Percentiles rank a stretch among this genome's conserved stretches.
These are phyloP conservation scores for Castor canadensis DNA, from an alignment of 2,113 vertebrate species.

Conservation along the genomic window DNA sequence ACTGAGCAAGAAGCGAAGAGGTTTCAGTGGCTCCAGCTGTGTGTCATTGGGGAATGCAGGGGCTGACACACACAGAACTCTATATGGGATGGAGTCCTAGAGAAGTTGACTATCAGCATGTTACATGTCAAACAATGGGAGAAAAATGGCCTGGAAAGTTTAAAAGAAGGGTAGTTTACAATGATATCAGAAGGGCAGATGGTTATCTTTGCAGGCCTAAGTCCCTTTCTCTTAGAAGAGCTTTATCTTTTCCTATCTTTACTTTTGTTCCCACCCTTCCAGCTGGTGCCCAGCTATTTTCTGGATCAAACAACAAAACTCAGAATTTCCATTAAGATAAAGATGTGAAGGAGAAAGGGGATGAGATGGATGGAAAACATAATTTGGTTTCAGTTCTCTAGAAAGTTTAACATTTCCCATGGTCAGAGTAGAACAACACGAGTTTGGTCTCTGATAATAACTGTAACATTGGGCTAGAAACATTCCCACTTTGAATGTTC, in stretches of 20 bases:
- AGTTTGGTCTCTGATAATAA: not conserved
- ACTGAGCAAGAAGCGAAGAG: not conserved
- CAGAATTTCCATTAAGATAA: conserved; percentile 25
- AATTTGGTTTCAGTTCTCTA: not conserved
- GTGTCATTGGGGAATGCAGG: not conserved
- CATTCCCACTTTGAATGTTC: not conserved
- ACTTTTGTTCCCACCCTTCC: not conserved
- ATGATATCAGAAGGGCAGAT: not conserved
- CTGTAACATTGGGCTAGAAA: not conserved
- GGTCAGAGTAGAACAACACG: not conserved
- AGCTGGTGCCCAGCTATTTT: not conserved
- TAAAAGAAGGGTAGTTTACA: not conserved
- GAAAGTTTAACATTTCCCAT: not conserved
- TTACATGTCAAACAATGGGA: not conserved
- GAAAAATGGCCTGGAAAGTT: not conserved
- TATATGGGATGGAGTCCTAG: too few species aligned
- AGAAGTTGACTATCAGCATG: not conserved
- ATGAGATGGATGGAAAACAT: not conserved
- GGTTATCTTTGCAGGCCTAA: not conserved
- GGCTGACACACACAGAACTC: not conserved
- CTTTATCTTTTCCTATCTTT: not conserved
- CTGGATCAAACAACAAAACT: conserved; percentile 34
- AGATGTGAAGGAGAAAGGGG: not conserved
- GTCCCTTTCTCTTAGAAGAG: not conserved
- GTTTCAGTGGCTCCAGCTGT: not conserved